A percentile compares a stretch with the other conserved stretches of the same genome.
phyloP scores from a whole-genome alignment of 2,797 vertebrate species.

The Poecile montanus region DNA sequence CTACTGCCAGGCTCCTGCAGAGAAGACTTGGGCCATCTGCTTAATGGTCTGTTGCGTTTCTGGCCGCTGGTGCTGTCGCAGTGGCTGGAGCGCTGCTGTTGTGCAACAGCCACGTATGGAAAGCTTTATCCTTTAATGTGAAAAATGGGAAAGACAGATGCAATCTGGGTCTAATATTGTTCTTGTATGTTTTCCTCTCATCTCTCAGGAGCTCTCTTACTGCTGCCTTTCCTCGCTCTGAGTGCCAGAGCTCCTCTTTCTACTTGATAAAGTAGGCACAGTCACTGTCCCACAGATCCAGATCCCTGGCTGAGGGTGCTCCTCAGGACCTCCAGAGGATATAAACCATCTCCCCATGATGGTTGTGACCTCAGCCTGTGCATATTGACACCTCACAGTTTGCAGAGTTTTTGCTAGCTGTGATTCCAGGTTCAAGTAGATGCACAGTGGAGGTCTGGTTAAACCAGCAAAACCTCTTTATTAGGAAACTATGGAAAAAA shows the following conservation, averaged over 20 bases:
- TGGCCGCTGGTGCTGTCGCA: background rate
- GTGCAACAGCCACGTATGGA: background rate
- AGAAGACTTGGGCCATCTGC: conserved; percentile 21
- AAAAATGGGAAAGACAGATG: conserved; percentile 48
- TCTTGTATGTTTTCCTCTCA: background rate
- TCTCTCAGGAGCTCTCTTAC: background rate
- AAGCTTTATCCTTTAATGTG: conserved; percentile 44
- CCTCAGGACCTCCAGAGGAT: background rate
- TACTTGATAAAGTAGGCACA: background rate
- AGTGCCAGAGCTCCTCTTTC: background rate
- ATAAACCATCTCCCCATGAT: fast-evolving
- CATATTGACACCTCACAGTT: fast-evolving
- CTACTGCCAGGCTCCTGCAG: conserved; percentile 21
- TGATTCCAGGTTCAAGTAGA: background rate
- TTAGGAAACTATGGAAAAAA: background rate
- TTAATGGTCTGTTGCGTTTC: background rate
- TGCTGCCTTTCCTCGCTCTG: background rate
- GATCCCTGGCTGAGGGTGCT: background rate
- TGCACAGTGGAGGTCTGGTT: background rate
- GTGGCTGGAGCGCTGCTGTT: conserved; percentile 5
- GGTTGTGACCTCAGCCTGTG: background rate
- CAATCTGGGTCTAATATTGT: background rate
- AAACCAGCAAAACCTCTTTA: background rate
- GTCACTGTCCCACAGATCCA: background rate
- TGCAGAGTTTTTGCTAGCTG: background rate